Percentiles rank a stretch among this genome's conserved stretches.
phyloP scores from a whole-genome alignment of 2,113 vertebrate species.

The Mirza zaza region DNA sequence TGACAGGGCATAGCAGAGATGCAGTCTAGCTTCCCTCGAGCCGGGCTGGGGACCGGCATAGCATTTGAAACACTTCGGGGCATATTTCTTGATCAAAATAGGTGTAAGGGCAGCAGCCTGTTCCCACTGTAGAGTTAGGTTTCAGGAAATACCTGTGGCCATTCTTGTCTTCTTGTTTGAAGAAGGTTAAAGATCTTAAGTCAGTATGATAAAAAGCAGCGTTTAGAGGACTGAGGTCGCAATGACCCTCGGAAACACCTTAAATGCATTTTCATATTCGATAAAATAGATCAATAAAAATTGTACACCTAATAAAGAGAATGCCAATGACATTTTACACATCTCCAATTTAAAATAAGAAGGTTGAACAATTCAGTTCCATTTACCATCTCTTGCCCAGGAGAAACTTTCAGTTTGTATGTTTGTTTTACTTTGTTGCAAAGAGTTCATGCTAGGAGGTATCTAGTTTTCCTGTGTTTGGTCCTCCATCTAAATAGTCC shows the following conservation, averaged over 20 bases:
- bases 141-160: neutral
- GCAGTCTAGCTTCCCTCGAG: neutral
- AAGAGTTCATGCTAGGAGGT: neutral
- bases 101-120: neutral
- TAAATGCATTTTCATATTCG: neutral
- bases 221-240: neutral
- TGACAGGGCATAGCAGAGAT: slow-evolving; percentile 60
- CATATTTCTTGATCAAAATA: neutral
- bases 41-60: neutral
- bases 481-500: neutral
- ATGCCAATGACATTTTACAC: neutral
- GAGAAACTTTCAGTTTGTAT: neutral
- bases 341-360: slow-evolving; percentile 12
- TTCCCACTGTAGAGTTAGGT: neutral
- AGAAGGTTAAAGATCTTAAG: neutral
- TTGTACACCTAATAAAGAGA: neutral
- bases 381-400: neutral
- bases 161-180: neutral
- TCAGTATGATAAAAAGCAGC: neutral
- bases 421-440: neutral
- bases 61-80: neutral
- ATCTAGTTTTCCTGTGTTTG: neutral
- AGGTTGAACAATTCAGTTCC: neutral
- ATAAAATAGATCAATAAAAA: neutral
- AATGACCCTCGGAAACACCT: neutral